A percentile compares a stretch with the other conserved stretches of the same genome.
phyloP scores from a whole-genome alignment of 1,140 invertebrate genomes.

The Bombus consobrinus region DNA sequence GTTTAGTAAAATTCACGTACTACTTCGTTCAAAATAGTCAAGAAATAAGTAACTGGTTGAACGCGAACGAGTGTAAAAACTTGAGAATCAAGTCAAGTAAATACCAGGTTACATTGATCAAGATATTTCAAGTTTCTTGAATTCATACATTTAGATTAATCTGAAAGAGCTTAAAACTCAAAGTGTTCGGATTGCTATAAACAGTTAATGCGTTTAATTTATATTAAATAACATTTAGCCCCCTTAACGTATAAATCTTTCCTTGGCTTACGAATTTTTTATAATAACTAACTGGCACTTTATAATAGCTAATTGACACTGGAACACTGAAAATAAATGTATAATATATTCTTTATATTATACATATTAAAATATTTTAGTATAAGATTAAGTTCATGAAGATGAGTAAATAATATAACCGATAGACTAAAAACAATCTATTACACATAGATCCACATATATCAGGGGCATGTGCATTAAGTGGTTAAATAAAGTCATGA shows the following conservation, averaged over 20 bases:
- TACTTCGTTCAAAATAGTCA: too few species aligned
- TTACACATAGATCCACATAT: too few species aligned
- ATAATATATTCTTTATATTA: background rate
- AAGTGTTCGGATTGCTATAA: background rate
- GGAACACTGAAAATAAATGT: background rate
- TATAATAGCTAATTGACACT: too few species aligned
- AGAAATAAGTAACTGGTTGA: too few species aligned
- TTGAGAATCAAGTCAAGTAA: too few species aligned
- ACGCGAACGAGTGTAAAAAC: too few species aligned
- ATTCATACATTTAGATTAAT: background rate
- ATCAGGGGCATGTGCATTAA: background rate
- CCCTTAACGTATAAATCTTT: background rate
- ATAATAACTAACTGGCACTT: background rate
- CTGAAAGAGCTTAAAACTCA: background rate
- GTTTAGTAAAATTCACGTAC: too few species aligned
- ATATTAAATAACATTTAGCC: background rate
- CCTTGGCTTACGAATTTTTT: too few species aligned
- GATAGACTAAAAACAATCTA: background rate
- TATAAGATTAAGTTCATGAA: background rate
- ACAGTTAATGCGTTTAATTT: background rate
- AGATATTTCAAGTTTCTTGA: too few species aligned
- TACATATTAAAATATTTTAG: background rate
- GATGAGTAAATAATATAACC: background rate
- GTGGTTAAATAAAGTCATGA: background rate
- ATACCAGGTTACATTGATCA: too few species aligned